Percentiles rank a stretch among this genome's conserved stretches.
These are phyloP conservation scores for Ridgeia piscesae DNA, from an alignment of 1,140 invertebrate species.

Conservation along the genomic window DNA sequence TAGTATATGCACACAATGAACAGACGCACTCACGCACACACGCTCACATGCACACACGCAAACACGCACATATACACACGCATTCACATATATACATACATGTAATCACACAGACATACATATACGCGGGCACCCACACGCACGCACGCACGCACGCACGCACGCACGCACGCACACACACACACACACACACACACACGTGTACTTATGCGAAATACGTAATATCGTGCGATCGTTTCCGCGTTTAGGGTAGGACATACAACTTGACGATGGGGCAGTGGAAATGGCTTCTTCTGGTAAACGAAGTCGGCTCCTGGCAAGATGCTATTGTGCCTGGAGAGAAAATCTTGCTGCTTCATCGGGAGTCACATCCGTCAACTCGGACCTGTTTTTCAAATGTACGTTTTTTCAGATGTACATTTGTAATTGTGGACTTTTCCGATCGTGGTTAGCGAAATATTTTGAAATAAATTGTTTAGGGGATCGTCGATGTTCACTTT, in stretches of 20 bases:
- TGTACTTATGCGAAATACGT: neutral
- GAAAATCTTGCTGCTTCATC: neutral
- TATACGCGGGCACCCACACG: too few relatives aligned
- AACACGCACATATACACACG: too few relatives aligned
- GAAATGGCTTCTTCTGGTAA: neutral
- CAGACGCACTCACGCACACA: too few relatives aligned
- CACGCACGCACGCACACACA: too few relatives aligned
- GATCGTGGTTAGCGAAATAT: neutral
- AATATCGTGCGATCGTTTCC: neutral
- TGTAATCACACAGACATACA: too few relatives aligned
- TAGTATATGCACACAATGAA: too few relatives aligned
- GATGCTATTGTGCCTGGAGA: neutral
- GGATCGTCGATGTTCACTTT: neutral
- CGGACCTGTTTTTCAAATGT: neutral
- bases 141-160: too few relatives aligned
- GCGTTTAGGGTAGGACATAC: neutral
- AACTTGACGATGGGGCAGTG: neutral
- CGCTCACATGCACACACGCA: too few relatives aligned
- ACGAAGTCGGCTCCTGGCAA: neutral
- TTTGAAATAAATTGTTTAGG: neutral
- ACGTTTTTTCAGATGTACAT: neutral
- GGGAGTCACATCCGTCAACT: neutral
- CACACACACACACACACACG: too few relatives aligned
- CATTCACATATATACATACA: too few relatives aligned
- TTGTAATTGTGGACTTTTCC: neutral